A percentile compares a stretch with the other conserved stretches of the same genome.
phyloP scores from a whole-genome alignment of 2,888 invertebrate species.

The Monoplex corrugatus region DNA sequence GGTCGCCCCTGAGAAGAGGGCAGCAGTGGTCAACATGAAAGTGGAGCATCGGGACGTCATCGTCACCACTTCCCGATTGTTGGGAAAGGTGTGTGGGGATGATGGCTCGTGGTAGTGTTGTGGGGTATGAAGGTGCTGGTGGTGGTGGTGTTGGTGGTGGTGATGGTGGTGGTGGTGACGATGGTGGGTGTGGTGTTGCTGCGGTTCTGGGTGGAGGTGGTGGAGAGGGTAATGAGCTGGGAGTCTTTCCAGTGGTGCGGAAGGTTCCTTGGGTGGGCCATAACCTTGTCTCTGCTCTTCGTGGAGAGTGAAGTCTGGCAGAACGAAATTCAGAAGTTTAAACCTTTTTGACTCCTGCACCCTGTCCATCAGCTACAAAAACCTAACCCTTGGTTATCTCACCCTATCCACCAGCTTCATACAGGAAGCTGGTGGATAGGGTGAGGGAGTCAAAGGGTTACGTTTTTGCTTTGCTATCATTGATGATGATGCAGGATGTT shows the following conservation, averaged over 20 bases:
- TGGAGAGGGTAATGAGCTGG: constrained; percentile 22
- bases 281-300: not conserved
- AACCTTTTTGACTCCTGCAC: too few relatives aligned
- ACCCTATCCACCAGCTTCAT: too few relatives aligned
- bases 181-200: not conserved
- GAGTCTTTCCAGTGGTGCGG: not conserved
- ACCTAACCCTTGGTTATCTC: too few relatives aligned
- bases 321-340: not conserved
- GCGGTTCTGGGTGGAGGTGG: constrained; percentile 8
- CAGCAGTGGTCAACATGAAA: constrained; percentile 67
- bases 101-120: not conserved
- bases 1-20: constrained; percentile 74
- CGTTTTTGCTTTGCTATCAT: too few relatives aligned
- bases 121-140: not conserved
- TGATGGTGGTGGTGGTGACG: not conserved
- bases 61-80: not conserved
- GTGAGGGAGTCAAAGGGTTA: too few relatives aligned
- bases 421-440: too few relatives aligned
- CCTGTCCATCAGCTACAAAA: too few relatives aligned
- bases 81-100: not conserved
- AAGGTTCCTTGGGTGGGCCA: not conserved
- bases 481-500: too few relatives aligned
- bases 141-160: constrained; percentile 5
- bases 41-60: constrained; percentile 52
- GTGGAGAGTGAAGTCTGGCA: not conserved